Conservation (phyloP, 2,797 vertebrate genomes). For the Bradypus variegatus region DNA sequence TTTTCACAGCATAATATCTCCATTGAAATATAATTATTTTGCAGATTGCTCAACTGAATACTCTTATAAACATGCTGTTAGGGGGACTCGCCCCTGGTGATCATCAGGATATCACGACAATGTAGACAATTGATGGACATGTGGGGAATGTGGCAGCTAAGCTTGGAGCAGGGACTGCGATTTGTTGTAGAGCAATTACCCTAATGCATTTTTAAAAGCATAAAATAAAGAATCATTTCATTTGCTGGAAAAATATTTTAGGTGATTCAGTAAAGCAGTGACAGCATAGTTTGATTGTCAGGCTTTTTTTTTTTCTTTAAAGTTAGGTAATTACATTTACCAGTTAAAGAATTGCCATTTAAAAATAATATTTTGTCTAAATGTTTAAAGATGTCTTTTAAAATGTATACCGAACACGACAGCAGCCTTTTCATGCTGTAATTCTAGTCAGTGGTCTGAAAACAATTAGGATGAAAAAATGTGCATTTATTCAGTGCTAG, state of each 20-base stretch:
- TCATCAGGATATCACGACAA: conserved; percentile 91
- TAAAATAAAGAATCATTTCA: conserved; percentile 83
- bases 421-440: conserved; percentile 73
- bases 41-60: conserved; percentile 91
- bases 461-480: conserved; percentile 67
- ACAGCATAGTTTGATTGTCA: conserved; percentile 95
- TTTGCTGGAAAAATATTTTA: conserved; percentile 85
- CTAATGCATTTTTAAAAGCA: conserved; percentile 97
- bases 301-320: conserved; percentile 72
- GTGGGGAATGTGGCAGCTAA: conserved; percentile 83
- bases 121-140: conserved; percentile 87
- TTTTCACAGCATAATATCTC: conserved; percentile 77
- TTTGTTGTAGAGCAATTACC: conserved; percentile 93
- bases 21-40: conserved; percentile 78
- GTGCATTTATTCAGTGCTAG: conserved; percentile 57
- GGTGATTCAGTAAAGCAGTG: conserved; percentile 82
- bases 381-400: conserved; percentile 76
- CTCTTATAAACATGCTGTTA: conserved; percentile 91
- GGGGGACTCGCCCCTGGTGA: conserved; percentile 81
- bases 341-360: conserved; percentile 76
- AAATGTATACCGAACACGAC: conserved; percentile 69
- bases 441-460: conserved; percentile 68
- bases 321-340: conserved; percentile 78
- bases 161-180: conserved; percentile 90
- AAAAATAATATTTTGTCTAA: conserved; percentile 78